Conservation (phyloP, 2,888 invertebrate species). For the Ornithoptera alexandrae region DNA sequence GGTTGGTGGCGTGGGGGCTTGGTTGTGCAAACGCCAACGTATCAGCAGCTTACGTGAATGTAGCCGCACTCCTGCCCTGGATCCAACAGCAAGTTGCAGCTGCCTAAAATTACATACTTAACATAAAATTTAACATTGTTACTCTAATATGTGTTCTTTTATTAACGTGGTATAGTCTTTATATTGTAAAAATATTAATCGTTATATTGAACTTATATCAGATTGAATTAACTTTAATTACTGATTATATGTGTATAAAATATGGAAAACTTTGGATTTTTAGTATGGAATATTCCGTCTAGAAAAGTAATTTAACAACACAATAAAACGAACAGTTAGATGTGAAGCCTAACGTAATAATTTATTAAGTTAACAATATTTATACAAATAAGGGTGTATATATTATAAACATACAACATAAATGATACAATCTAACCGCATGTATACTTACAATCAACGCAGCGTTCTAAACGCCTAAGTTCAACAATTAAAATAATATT, state of each 20-base stretch:
- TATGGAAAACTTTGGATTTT: too few relatives aligned
- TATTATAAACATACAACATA: conserved; percentile 75
- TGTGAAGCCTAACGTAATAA: conserved; percentile 71
- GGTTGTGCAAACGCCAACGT: conserved; percentile 85
- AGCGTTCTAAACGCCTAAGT: conserved; percentile 75
- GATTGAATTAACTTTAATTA: too few relatives aligned
- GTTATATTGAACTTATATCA: neutral
- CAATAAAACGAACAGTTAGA: conserved; percentile 30
- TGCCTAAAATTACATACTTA: conserved; percentile 38
- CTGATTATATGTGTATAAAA: too few relatives aligned
- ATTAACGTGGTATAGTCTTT: neutral
- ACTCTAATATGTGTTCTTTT: neutral
- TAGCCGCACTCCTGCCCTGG: conserved; percentile 84
- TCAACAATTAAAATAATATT: conserved; percentile 60
- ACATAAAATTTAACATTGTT: neutral
- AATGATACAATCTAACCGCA: conserved; percentile 49
- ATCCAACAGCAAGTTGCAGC: conserved; percentile 78
- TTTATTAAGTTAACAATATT: conserved; percentile 73
- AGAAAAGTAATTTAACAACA: neutral
- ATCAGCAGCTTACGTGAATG: conserved; percentile 89
- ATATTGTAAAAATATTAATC: neutral
- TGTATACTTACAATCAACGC: conserved; percentile 47
- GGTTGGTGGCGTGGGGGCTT: conserved; percentile 87
- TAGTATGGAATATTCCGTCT: neutral
- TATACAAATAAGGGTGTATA: conserved; percentile 76